Evolutionary conservation across 2,888 invertebrate genomes (phyloP).

Genomic region (Osmoderma eremita): DNA sequence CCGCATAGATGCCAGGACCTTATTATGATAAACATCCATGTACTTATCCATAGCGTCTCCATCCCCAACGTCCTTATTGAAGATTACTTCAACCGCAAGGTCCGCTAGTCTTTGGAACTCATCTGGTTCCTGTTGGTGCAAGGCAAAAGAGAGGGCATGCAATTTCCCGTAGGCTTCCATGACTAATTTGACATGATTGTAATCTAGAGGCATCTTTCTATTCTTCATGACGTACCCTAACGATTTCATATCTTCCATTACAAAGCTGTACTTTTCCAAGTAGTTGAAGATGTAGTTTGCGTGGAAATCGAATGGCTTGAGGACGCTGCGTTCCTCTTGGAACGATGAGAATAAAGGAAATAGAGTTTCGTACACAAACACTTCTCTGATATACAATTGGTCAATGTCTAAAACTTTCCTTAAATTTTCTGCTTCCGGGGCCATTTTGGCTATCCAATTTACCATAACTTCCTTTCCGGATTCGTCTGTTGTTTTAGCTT

Average conservation of each 20-base stretch:
- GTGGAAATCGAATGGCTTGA: slow-evolving; percentile 44
- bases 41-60: not conserved
- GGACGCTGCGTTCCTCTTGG: slow-evolving; percentile 47
- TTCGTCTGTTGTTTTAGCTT: slow-evolving; percentile 40
- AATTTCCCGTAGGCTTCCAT: slow-evolving; percentile 53
- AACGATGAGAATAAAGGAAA: slow-evolving; percentile 51
- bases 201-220: slow-evolving; percentile 50
- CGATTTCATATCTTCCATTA: slow-evolving; percentile 52
- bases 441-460: slow-evolving; percentile 54
- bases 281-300: slow-evolving; percentile 45
- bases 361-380: slow-evolving; percentile 52
- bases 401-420: slow-evolving; percentile 49
- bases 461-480: slow-evolving; percentile 41
- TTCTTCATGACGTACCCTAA: slow-evolving; percentile 51
- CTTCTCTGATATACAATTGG: slow-evolving; percentile 52
- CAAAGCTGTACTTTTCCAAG: slow-evolving; percentile 46
- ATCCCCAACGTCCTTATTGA: slow-evolving; percentile 14
- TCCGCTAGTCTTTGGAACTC: slow-evolving; percentile 46
- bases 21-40: slow-evolving; percentile 15
- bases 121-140: slow-evolving; percentile 50
- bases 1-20: slow-evolving; percentile 41
- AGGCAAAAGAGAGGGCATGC: slow-evolving; percentile 54
- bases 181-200: slow-evolving; percentile 51
- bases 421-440: slow-evolving; percentile 47
- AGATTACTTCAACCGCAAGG: slow-evolving; percentile 45